Conservation (phyloP, 2,888 invertebrate genomes). For the Brachycybe producta region DNA sequence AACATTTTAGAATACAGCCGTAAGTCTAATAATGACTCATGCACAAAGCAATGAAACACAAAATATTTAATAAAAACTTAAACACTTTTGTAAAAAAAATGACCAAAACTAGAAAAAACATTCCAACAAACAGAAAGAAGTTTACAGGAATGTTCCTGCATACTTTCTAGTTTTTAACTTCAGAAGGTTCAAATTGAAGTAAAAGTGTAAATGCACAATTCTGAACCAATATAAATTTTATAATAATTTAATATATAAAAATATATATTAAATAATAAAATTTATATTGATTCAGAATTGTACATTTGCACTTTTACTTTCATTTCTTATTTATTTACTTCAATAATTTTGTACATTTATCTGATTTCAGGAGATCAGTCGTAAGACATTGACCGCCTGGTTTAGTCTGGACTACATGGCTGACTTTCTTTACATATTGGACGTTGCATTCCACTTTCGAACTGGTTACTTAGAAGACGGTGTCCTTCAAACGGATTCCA, state of each 20-base stretch:
- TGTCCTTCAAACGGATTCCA: conserved; percentile 88
- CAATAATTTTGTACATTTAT: not conserved
- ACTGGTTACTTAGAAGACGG: conserved; percentile 97
- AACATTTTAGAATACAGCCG: too few species aligned
- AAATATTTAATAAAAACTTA: too few species aligned
- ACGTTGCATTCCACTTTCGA: conserved; percentile 93
- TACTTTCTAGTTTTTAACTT: too few species aligned
- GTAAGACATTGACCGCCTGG: conserved; percentile 81
- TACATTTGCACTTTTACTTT: conserved; percentile 33
- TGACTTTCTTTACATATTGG: conserved; percentile 88
- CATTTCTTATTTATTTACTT: conserved; percentile 24
- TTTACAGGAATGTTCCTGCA: too few species aligned
- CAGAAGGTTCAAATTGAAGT: too few species aligned
- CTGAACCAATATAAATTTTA: not conserved
- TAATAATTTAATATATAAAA: conserved; percentile 21
- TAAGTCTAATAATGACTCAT: too few species aligned
- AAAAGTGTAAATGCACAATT: not conserved
- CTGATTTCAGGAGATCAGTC: conserved; percentile 35
- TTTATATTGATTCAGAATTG: not conserved
- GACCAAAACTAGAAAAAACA: too few species aligned
- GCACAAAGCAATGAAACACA: too few species aligned
- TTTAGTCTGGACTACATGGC: conserved; percentile 94
- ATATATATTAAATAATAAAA: not conserved
- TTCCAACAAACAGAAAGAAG: too few species aligned
- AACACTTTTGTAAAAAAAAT: too few species aligned